A percentile compares a stretch with the other conserved stretches of the same genome.
These are phyloP conservation scores for Ips nitidus DNA, from an alignment of 1,140 invertebrate genomes.

Conservation along the genomic window DNA sequence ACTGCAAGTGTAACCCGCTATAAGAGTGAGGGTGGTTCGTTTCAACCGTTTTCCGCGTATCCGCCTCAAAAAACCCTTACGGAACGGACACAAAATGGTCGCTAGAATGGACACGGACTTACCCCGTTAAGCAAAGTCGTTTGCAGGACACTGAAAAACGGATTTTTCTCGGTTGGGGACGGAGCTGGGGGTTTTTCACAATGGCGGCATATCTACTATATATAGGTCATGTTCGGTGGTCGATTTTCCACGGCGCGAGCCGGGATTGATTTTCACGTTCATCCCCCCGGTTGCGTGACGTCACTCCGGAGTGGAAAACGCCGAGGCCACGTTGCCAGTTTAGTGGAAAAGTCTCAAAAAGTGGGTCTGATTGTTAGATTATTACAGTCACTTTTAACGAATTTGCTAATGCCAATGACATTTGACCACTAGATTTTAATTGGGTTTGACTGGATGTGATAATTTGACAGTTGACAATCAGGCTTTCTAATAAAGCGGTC, in stretches of 20 bases:
- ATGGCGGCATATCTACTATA: conserved; percentile 36
- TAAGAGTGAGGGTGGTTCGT: too few relatives aligned
- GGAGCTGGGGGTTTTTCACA: conserved; percentile 32
- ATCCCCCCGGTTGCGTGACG: conserved; percentile 21
- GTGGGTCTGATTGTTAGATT: too few relatives aligned
- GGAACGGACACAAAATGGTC: too few relatives aligned
- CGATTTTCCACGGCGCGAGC: conserved; percentile 31
- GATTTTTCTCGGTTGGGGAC: conserved; percentile 25
- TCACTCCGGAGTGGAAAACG: conserved; percentile 22
- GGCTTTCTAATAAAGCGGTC: too few relatives aligned
- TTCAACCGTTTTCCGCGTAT: too few relatives aligned
- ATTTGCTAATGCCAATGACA: too few relatives aligned
- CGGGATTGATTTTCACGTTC: conserved; percentile 35
- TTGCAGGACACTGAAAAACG: conserved; percentile 13
- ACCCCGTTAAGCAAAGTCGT: conserved; percentile 3
- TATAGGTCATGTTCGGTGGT: conserved; percentile 34
- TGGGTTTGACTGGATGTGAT: too few relatives aligned
- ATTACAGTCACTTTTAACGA: too few relatives aligned
- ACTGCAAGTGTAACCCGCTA: too few relatives aligned
- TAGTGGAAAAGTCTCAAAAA: not conserved
- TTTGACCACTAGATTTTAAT: too few relatives aligned
- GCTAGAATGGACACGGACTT: not conserved
- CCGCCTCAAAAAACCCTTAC: too few relatives aligned
- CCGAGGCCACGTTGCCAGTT: not conserved
- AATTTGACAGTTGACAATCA: too few relatives aligned